Base-by-base conservation (phyloP, 2,888 invertebrate species). In the Oscheius sp. region DNA sequence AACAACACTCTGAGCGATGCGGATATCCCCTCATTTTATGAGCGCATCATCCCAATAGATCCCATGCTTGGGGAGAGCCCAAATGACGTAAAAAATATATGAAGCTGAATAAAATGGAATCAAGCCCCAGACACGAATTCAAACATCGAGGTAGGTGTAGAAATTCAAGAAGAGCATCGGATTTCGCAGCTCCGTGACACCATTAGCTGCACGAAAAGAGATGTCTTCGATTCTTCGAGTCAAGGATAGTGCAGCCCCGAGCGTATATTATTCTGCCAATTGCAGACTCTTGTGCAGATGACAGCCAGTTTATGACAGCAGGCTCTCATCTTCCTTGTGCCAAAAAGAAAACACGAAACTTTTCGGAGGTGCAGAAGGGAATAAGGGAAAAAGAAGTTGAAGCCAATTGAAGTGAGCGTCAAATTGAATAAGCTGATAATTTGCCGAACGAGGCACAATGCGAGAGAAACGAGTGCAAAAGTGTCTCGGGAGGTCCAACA, bases 381-480 rank as follows among this genome's bases (percentile, higher is more conserved):
- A 20, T 20, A 20, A 15, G 42, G 42, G 12, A 15, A 3, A 42
- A 15, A 42, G 42, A 20, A 42, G 20, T 20, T 15, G 20, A 23
- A 25, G 58, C 12, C 23, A 58, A 25, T 61, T 61, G 61, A 61
- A 61, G 25, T 45, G 42, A 42, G 45, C 61, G 61, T 27, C 61
- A 61, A 61, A 61, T 61, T 45, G 45, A 61, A 61, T 61, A 61
- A 61, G 42, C 42, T 61, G 61, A 61, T 61, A 61, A 61, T 61
- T 42, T 45, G 61, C 34, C 37, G 55, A 55, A 55, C 55, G 37
- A 34, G 20, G 34, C 55, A 55, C 55, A 55, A 29, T 34, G 31
- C 34, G 55, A 25, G 55, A 34, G 37, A 48, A 48, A 48, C 48
- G 48, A 48, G 48, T 25, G 46, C 12, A 42, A 20, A 17, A 20